Base-by-base conservation (phyloP, 1,140 invertebrate genomes). In the Neotoxoptera formosana region DNA sequence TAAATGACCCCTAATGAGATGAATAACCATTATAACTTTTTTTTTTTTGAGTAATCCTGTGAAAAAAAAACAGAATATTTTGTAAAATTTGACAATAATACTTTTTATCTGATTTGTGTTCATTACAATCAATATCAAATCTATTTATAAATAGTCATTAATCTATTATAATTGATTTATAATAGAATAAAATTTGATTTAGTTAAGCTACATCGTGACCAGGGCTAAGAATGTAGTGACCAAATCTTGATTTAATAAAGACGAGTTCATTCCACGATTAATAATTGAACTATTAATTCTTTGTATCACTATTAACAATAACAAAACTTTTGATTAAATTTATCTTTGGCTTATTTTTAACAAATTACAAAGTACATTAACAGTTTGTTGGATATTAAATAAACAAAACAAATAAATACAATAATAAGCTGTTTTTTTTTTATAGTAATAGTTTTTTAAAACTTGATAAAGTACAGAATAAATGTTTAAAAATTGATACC, bases 41-140 rank as follows among this genome's bases (percentile, higher is more conserved):
- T 81, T 47, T 91, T 36, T 83, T 81, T 92, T 83, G 30, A 92
- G n/a, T 93, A 93, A 93, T 86, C 81, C 91, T 93, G 76, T 56
- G 47, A 86, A 93, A 93, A 93, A 84, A 93, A 53, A 51, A 83
- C 17, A 36, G 51, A 92, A 86, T 84, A 86, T 86, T 48, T 83
- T 9, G 30, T 81, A 81, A 36, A 81, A 48, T 11, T 51, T n/a
- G 7, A 41, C 21, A 41, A 23, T 83, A 36, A 84, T n/a, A 48
- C 30, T 87, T 21, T 48, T 47, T 87, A n/a, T 87, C 7, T 87
- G 9, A 30, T 47, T 48, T 7, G 21, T 87, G 47, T 34, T 81
- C 2, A 45, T 45, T 84, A 23, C 21, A 45, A 84, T 84, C 14
- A 21, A 83, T 41, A 20, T 84, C 8, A 84, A 25, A 84, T 84